Percentiles rank a stretch among this genome's conserved stretches.
Evolutionary conservation across 2,888 invertebrate genomes (phyloP).

Genomic region (Gari tellinella): DNA sequence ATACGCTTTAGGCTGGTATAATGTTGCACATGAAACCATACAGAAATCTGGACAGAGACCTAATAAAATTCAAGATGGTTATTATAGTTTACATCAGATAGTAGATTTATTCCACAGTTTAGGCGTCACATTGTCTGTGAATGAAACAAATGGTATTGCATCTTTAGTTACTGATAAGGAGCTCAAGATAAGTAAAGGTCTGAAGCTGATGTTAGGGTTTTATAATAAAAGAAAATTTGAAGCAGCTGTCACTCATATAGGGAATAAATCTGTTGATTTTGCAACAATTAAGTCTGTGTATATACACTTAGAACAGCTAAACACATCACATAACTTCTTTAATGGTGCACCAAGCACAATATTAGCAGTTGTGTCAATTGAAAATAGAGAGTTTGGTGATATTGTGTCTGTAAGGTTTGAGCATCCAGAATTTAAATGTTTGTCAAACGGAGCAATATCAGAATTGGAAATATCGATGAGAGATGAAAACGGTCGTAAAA

Average conservation of each 20-base stretch:
- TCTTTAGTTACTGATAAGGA: conserved; percentile 1
- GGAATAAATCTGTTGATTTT: conserved; percentile 32
- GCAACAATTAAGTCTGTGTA: conserved; percentile 30
- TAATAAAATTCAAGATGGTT: conserved; percentile 18
- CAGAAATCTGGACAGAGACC: conserved; percentile 18
- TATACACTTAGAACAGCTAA: conserved; percentile 44
- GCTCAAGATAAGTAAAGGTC: conserved; percentile 10
- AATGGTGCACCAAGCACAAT: conserved; percentile 40
- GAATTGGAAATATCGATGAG: conserved; percentile 29
- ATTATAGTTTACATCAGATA: conserved; percentile 18
- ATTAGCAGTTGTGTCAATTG: conserved; percentile 35
- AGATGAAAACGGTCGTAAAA: conserved; percentile 31
- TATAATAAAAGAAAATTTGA: conserved; percentile 32
- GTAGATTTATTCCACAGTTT: conserved; percentile 10
- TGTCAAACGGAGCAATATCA: conserved; percentile 27
- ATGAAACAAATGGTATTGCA: conserved; percentile 27
- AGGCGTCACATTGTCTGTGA: conserved; percentile 32
- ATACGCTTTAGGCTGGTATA: conserved; percentile 43
- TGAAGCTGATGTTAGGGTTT: conserved; percentile 12
- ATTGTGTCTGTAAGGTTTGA: conserved; percentile 32
- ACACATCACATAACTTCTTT: conserved; percentile 29
- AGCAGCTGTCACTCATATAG: conserved; percentile 26
- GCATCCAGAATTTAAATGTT: conserved; percentile 37
- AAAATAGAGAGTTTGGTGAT: conserved; percentile 46
- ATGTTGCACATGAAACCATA: conserved; percentile 27